phyloP scores from a whole-genome alignment of 2,888 invertebrate genomes.

The Agrotis segetum region DNA sequence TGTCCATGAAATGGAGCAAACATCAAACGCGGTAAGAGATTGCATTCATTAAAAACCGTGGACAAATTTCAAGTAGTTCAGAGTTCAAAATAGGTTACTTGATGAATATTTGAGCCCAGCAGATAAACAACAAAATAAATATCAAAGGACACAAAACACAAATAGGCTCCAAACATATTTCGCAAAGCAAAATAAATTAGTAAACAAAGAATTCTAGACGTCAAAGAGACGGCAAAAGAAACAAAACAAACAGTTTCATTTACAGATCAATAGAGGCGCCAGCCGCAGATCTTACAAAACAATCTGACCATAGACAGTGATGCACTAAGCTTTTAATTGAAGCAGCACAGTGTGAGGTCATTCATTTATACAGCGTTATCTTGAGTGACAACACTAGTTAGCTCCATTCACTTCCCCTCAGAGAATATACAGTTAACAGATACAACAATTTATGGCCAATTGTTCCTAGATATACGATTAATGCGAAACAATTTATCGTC shows the following conservation, averaged over 20 bases:
- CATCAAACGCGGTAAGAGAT: background rate
- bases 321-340: conserved; percentile 64
- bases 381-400: conserved; percentile 59
- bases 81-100: conserved; percentile 1
- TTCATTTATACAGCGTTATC: conserved; percentile 55
- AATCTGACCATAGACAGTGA: conserved; percentile 44
- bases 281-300: conserved; percentile 40
- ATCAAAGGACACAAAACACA: background rate
- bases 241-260: conserved; percentile 53
- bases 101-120: conserved; percentile 1
- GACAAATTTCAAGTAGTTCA: background rate
- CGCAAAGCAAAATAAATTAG: conserved; percentile 8
- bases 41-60: background rate
- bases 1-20: background rate
- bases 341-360: conserved; percentile 56
- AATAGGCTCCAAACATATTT: background rate
- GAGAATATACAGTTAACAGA: conserved; percentile 58
- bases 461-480: conserved; percentile 65
- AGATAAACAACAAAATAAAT: background rate
- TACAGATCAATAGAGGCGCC: conserved; percentile 43
- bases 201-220: conserved; percentile 30
- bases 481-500: conserved; percentile 61
- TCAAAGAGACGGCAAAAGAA: background rate
- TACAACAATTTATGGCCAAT: conserved; percentile 71
- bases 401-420: conserved; percentile 48